Percentiles rank a stretch among this genome's conserved stretches.
These are phyloP conservation scores for Apocheima hispidaria DNA, from an alignment of 2,888 invertebrate species.

Conservation along the genomic window DNA sequence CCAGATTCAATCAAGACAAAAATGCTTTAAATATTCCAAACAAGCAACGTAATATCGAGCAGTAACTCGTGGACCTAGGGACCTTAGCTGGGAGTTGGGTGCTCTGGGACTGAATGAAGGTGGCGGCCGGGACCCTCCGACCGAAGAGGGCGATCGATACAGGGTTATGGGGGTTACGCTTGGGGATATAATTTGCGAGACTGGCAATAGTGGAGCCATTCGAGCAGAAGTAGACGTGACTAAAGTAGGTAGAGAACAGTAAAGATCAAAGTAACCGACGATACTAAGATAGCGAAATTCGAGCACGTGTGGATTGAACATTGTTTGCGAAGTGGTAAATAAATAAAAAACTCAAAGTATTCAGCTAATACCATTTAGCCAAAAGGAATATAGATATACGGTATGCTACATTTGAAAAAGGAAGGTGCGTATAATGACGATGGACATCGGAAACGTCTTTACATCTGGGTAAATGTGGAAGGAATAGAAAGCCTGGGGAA, in stretches of 20 bases:
- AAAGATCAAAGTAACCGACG: conserved; percentile 1
- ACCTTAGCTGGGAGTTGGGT: conserved; percentile 18
- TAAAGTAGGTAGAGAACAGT: conserved; percentile 8
- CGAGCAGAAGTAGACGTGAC: conserved; percentile 20
- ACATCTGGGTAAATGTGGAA: no score
- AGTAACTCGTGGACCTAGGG: conserved; percentile 7
- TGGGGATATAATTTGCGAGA: conserved; percentile 42
- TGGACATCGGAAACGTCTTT: no score
- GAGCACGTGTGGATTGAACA: no score
- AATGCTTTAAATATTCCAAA: no score
- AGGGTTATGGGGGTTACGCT: conserved; percentile 45
- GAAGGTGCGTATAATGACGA: no score
- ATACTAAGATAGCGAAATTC: neutral
- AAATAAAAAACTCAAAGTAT: no score
- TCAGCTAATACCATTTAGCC: no score
- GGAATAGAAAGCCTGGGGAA: no score
- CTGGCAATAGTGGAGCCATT: conserved; percentile 31
- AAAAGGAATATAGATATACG: no score
- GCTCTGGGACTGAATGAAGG: conserved; percentile 38
- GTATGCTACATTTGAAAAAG: no score
- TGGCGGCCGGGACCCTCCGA: conserved; percentile 24
- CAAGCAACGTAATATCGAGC: neutral
- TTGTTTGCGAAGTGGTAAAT: no score
- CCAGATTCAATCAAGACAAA: no score
- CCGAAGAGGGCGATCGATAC: conserved; percentile 46